Evolutionary conservation across 2,888 invertebrate genomes (phyloP).

Genomic region (Seladonia tumulorum): DNA sequence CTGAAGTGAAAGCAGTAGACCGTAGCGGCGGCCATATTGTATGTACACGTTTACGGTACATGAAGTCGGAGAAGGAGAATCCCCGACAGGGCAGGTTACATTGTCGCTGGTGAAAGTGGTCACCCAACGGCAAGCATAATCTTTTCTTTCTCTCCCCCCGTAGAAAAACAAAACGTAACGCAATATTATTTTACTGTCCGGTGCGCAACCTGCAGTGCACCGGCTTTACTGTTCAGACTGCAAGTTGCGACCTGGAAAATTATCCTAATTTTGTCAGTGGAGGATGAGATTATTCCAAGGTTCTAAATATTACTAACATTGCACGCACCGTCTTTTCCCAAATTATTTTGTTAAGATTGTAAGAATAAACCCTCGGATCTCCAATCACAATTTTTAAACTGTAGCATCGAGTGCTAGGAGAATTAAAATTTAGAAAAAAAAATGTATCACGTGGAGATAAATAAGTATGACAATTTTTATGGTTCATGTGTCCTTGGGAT

Average conservation of each 20-base stretch:
- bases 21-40: not conserved
- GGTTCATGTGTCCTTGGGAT: too few relatives aligned
- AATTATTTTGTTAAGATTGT: too few relatives aligned
- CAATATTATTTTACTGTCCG: not conserved
- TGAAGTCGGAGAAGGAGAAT: not conserved
- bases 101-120: not conserved
- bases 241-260: not conserved
- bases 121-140: not conserved
- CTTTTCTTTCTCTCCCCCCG: not conserved
- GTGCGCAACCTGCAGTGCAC: not conserved
- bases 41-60: not conserved
- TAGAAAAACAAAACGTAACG: not conserved
- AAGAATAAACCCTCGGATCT: too few relatives aligned
- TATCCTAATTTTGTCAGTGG: not conserved
- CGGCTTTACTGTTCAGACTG: not conserved
- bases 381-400: too few relatives aligned
- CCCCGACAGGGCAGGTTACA: conserved; percentile 1
- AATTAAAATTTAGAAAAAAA: too few relatives aligned
- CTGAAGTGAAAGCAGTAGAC: conserved; percentile 3
- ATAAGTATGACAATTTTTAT: too few relatives aligned
- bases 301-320: too few relatives aligned
- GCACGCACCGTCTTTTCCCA: too few relatives aligned
- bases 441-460: too few relatives aligned
- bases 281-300: too few relatives aligned
- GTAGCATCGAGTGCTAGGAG: too few relatives aligned